Percentiles rank a stretch among this genome's conserved stretches.
These are phyloP conservation scores for Rhinella marina DNA, from an alignment of 2,797 vertebrate genomes.

Conservation along the genomic window DNA sequence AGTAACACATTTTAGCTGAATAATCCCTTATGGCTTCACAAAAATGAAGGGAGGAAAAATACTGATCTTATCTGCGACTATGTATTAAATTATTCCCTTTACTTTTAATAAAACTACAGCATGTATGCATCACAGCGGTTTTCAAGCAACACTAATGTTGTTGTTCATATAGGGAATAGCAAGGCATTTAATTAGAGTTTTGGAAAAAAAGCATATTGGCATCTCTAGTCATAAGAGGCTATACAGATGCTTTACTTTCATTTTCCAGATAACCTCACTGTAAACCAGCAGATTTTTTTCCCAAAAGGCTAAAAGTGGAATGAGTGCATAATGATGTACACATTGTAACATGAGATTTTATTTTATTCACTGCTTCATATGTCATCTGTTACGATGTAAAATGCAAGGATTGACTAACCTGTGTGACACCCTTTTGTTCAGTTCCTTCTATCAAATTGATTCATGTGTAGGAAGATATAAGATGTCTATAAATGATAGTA, in stretches of 20 bases:
- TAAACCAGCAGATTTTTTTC: constrained; percentile 46
- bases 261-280: constrained; percentile 42
- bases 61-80: constrained; percentile 25
- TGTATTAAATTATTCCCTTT: constrained; percentile 42
- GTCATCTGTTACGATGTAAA: constrained; percentile 1
- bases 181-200: constrained; percentile 44
- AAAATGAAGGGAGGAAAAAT: constrained; percentile 14
- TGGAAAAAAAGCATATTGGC: constrained; percentile 46
- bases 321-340: constrained; percentile 55
- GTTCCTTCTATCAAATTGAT: constrained; percentile 45
- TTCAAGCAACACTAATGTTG: constrained; percentile 29
- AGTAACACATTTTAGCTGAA: constrained; percentile 18
- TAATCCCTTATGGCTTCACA: constrained; percentile 7
- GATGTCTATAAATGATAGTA: constrained; percentile 61
- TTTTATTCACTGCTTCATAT: not conserved
- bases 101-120: constrained; percentile 16
- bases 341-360: constrained; percentile 43
- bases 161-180: constrained; percentile 45
- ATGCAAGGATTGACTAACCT: constrained; percentile 3
- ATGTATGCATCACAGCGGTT: constrained; percentile 37
- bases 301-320: constrained; percentile 55
- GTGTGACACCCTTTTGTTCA: constrained; percentile 47
- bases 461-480: constrained; percentile 52
- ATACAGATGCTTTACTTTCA: constrained; percentile 36
- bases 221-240: constrained; percentile 41